Evolutionary conservation across 2,888 invertebrate species (phyloP), one percentile per base, ranked within the genome.

Genomic region (Dynastes tityus): DNA sequence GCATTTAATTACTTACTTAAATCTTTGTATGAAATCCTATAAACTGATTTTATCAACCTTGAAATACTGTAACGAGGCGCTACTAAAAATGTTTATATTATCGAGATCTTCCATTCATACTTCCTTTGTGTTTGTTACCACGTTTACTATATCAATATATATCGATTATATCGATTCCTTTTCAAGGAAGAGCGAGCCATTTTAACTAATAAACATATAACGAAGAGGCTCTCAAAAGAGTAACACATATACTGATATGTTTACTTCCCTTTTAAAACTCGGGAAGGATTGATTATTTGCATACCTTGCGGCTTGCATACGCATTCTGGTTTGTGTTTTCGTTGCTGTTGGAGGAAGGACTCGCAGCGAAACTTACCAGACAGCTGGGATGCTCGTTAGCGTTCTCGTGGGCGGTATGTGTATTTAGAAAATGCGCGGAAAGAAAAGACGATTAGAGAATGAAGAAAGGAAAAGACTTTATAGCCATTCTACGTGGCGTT

Each of bases 311-410:
- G 78, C 80, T 78, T 80, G 78, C 78, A 76, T 79, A 67, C 63
- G 22, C 32, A 78, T 78, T 78, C 78, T 76, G 78, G 78, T 74
- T 74, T 78, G 78, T 78, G 77, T 78, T 80, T 77, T 79, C 73
- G 63, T 64, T 77, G 45, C 71, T 13, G 29, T 13, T 68, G 16
- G 37, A 65, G 32, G 71, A 45, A 68, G 53, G 76, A 65, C 67
- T 67, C 53, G 49, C 29, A 71, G 79, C 73, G 64, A 75, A 78
- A 80, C 78, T 80, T 78, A 76, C 78, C 80, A 80, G 80, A 78
- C 80, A 78, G 74, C 64, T 75, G 61, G 37, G 45, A 22, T 45
- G 45, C 45, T 75, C 40, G 80, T 80, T 80, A 75, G 78, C 78
- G 71, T 22, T 22, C 58, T 61, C 75, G 74, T 68, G 74, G 49